Conservation (phyloP, 2,888 invertebrate species). For the Bimastos eiseni region DNA sequence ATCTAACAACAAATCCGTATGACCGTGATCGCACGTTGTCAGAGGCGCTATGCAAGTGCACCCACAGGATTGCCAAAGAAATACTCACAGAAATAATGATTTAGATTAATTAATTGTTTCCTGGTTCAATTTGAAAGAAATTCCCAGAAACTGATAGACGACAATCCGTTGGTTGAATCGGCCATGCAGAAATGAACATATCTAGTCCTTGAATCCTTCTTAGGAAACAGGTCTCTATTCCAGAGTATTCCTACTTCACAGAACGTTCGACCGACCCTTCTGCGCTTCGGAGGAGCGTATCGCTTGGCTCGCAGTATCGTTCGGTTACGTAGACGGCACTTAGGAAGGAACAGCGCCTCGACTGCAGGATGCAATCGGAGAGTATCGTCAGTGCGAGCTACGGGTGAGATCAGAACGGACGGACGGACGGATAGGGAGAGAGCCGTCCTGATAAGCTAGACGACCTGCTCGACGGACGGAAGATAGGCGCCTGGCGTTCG, state of each 20-base stretch:
- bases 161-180: not conserved
- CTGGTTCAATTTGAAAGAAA: not conserved
- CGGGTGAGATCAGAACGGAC: not conserved
- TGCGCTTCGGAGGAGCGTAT: not conserved
- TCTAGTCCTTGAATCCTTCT: not conserved
- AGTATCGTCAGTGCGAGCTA: not conserved
- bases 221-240: not conserved
- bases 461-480: not conserved
- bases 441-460: not conserved
- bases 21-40: too few species aligned
- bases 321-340: not conserved
- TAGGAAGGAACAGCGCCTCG: not conserved
- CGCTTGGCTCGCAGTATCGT: not conserved
- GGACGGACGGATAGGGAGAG: not conserved
- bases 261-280: not conserved
- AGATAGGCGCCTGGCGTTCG: not conserved
- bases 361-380: not conserved
- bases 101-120: not conserved
- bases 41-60: too few species aligned
- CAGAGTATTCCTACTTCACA: not conserved
- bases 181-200: not conserved
- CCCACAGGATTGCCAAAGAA: not conserved
- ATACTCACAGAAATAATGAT: not conserved
- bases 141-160: not conserved
- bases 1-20: too few species aligned